Percentiles rank a stretch among this genome's conserved stretches.
These are phyloP conservation scores for Sylvicapra grimmia DNA, from an alignment of 2,113 vertebrate species.

Conservation along the genomic window DNA sequence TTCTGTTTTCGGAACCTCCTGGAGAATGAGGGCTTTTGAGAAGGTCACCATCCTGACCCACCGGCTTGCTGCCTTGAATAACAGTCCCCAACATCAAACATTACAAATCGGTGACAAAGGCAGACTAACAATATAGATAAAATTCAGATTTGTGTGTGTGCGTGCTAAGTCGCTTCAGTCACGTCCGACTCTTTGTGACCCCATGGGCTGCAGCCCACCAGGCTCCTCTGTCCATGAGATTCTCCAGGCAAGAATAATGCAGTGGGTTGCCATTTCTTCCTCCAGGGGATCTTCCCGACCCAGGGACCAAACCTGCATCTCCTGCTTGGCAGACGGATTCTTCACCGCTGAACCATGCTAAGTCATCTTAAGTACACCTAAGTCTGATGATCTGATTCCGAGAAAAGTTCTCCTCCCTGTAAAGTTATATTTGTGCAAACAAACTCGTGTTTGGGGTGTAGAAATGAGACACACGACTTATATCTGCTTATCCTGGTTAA, in stretches of 20 bases:
- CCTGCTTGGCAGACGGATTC: background rate
- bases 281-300: background rate
- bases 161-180: rapidly evolving
- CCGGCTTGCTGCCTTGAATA: rapidly evolving
- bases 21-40: background rate
- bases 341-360: background rate
- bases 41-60: rapidly evolving
- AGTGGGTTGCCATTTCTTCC: background rate
- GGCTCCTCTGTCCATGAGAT: background rate
- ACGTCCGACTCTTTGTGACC: rapidly evolving
- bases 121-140: background rate
- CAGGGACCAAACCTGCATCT: background rate
- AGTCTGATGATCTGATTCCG: background rate
- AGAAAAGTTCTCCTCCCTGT: too few relatives aligned
- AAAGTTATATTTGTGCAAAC: background rate
- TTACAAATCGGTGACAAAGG: rapidly evolving
- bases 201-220: background rate
- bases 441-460: background rate
- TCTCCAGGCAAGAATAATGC: background rate
- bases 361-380: background rate
- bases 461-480: rapidly evolving
- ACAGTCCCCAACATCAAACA: rapidly evolving
- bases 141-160: background rate
- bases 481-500: background rate
- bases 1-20: background rate